Evolutionary conservation across 2,888 invertebrate species (phyloP).

Genomic region (Polylopha cassiicola): DNA sequence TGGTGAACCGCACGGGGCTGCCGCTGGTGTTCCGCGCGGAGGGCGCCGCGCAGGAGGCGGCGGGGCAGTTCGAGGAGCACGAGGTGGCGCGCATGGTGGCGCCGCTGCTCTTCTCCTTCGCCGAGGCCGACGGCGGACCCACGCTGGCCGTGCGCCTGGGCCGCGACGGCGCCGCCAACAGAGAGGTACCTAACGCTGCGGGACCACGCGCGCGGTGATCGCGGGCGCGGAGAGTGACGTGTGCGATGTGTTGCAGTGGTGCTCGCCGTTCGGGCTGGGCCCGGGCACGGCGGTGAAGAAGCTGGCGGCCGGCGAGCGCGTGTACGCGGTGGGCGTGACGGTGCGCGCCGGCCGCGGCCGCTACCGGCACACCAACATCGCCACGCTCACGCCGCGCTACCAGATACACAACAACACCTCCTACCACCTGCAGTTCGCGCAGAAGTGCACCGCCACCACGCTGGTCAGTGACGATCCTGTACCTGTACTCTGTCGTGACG

Average conservation of each 20-base stretch:
- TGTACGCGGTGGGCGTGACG: constrained; percentile 92
- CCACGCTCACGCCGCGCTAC: constrained; percentile 94
- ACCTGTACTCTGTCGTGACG: neutral
- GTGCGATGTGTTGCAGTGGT: constrained; percentile 80
- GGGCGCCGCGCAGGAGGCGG: constrained; percentile 84
- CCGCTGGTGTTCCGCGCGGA: constrained; percentile 97
- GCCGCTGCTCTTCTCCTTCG: constrained; percentile 95
- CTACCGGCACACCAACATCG: constrained; percentile 93
- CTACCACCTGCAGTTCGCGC: constrained; percentile 89
- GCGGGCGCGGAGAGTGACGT: neutral
- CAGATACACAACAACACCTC: constrained; percentile 93
- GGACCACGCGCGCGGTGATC: neutral
- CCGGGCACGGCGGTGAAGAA: constrained; percentile 84
- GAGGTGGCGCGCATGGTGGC: constrained; percentile 95
- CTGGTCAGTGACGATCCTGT: constrained; percentile 70
- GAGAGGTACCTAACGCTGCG: constrained; percentile 46
- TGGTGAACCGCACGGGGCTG: constrained; percentile 96
- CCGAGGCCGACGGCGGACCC: constrained; percentile 91
- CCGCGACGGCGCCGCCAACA: constrained; percentile 70
- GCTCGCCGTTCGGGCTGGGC: constrained; percentile 90
- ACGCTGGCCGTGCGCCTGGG: constrained; percentile 88
- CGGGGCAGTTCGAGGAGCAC: constrained; percentile 96
- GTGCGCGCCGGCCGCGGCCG: constrained; percentile 92
- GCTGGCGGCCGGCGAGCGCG: constrained; percentile 75
- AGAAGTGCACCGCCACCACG: constrained; percentile 88